Conservation (phyloP, 2,797 vertebrate species). For the Mormyrus hasselquistii region DNA sequence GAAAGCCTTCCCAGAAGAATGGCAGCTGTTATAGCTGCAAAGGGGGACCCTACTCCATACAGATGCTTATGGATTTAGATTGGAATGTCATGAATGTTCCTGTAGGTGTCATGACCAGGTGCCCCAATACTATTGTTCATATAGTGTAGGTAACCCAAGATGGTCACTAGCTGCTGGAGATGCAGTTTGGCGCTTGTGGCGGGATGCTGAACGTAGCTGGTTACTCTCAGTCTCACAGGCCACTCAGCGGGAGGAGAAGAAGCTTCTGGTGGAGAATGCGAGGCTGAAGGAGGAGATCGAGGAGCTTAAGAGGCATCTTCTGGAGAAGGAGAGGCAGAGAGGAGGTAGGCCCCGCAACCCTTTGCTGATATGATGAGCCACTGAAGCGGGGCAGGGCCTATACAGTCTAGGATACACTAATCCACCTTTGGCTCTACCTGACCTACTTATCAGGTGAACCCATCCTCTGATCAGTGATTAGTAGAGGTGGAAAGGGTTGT, state of each 20-base stretch:
- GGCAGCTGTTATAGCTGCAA: not conserved
- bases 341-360: slow-evolving; percentile 59
- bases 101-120: not conserved
- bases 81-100: not conserved
- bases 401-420: not conserved
- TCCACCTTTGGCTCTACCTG: not conserved
- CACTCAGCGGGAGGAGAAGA: slow-evolving; percentile 89
- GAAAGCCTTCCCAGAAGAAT: not conserved
- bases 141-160: not conserved
- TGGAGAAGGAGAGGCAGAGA: slow-evolving; percentile 81
- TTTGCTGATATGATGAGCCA: not conserved
- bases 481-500: not conserved
- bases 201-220: not conserved
- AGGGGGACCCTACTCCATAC: not conserved
- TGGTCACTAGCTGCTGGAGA: not conserved
- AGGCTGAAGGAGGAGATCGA: slow-evolving; percentile 94
- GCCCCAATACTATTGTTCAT: not conserved
- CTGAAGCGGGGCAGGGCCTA: not conserved
- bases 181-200: not conserved
- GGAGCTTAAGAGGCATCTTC: slow-evolving; percentile 78
- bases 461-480: not conserved
- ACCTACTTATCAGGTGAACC: not conserved
- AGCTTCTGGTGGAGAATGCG: slow-evolving; percentile 89
- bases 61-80: not conserved
- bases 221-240: slow-evolving; percentile 74